Conservation (phyloP, 2,113 vertebrate species). For the Oxyruncus cristatus region DNA sequence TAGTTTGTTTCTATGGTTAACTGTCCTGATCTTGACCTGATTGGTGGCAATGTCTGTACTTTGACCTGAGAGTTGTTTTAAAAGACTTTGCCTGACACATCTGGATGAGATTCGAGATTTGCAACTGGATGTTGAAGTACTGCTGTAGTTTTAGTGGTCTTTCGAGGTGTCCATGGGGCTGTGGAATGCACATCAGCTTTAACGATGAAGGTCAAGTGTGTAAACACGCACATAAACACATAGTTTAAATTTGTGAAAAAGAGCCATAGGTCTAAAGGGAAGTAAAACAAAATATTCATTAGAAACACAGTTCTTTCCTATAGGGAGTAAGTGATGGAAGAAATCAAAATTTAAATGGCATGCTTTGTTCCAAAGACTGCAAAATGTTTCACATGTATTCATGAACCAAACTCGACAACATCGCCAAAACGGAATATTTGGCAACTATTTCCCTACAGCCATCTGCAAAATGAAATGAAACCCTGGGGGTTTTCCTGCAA, state of each 20-base stretch:
- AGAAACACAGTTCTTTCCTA: background rate
- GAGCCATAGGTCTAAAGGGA: background rate
- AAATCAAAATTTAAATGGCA: background rate
- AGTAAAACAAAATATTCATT: background rate
- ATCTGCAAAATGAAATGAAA: background rate
- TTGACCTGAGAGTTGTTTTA: background rate
- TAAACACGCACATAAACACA: background rate
- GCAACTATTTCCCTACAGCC: background rate
- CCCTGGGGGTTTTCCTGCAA: background rate
- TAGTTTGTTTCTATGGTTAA: background rate
- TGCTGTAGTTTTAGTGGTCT: background rate
- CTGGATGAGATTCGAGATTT: background rate
- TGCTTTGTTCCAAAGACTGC: background rate
- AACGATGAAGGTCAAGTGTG: background rate
- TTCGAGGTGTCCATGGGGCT: background rate
- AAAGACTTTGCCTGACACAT: background rate
- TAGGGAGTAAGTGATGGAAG: background rate
- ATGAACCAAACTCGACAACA: background rate
- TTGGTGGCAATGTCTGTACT: background rate
- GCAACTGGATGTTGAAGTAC: background rate
- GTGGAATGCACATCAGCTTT: background rate
- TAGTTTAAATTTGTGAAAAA: background rate
- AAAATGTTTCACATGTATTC: background rate
- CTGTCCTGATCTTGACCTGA: background rate
- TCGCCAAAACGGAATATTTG: background rate